Evolutionary conservation across 2,113 vertebrate species (phyloP).

Genomic region (Chionodraco myersi): DNA sequence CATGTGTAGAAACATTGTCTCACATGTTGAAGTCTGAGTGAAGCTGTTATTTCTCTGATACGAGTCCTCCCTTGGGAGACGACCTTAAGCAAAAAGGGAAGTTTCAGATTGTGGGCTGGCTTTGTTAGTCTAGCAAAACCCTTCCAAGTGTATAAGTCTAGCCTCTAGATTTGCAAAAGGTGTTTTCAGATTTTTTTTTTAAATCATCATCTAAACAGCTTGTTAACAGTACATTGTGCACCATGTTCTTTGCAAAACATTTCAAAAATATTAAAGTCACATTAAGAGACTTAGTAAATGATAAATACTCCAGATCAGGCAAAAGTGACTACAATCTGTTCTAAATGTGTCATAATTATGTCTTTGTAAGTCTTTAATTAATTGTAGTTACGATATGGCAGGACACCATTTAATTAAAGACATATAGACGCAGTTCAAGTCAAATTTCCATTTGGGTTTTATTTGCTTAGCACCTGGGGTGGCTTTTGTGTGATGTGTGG

Average conservation of each 20-base stretch:
- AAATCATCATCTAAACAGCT: neutral
- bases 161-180: neutral
- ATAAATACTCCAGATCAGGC: neutral
- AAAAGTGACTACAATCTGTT: neutral
- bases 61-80: neutral
- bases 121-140: conserved; percentile 31
- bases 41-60: neutral
- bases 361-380: neutral
- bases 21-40: neutral
- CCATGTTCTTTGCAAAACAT: neutral
- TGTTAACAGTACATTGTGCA: neutral
- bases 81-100: neutral
- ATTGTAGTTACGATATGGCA: neutral
- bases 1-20: neutral
- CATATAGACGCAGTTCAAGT: neutral
- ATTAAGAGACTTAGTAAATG: neutral
- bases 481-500: conserved; percentile 63
- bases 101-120: conserved; percentile 5
- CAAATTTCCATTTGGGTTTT: conserved; percentile 19
- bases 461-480: conserved; percentile 37
- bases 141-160: conserved; percentile 8
- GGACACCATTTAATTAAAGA: neutral
- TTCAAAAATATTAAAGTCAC: neutral
- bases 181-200: neutral
- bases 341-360: neutral